Percentiles rank a stretch among this genome's conserved stretches.
Evolutionary conservation across 2,888 invertebrate genomes (phyloP).

Genomic region (Andrena bucephala): DNA sequence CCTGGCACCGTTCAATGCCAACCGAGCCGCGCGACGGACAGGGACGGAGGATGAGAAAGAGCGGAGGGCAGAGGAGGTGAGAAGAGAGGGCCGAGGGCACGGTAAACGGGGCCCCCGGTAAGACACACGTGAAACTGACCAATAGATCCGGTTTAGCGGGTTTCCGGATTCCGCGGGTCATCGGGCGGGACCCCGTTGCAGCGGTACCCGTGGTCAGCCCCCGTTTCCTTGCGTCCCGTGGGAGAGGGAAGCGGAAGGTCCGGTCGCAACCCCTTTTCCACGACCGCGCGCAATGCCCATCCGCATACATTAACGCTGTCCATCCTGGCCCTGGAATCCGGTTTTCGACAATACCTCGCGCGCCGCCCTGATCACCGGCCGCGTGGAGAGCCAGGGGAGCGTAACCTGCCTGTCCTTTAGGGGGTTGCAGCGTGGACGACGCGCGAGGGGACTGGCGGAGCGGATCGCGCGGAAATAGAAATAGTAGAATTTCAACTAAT

Average conservation of each 20-base stretch:
- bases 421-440: background rate
- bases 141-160: conserved; percentile 85
- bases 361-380: background rate
- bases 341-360: conserved; percentile 58
- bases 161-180: conserved; percentile 85
- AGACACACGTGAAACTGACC: conserved; percentile 83
- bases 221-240: conserved; percentile 60
- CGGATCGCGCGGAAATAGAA: no score
- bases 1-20: conserved; percentile 15
- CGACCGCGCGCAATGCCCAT: conserved; percentile 67
- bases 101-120: conserved; percentile 58
- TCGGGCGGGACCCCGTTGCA: conserved; percentile 69
- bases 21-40: background rate
- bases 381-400: background rate
- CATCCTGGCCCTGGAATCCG: conserved; percentile 60
- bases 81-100: conserved; percentile 13
- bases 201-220: conserved; percentile 69
- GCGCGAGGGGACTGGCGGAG: background rate
- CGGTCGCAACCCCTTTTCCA: conserved; percentile 68
- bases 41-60: conserved; percentile 32
- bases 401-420: background rate
- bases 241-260: conserved; percentile 40
- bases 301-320: conserved; percentile 74
- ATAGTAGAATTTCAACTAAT: no score
- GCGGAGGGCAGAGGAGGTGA: conserved; percentile 44